Evolutionary conservation across 2,113 vertebrate genomes (phyloP).

Genomic region (Barnardius zonarius): DNA sequence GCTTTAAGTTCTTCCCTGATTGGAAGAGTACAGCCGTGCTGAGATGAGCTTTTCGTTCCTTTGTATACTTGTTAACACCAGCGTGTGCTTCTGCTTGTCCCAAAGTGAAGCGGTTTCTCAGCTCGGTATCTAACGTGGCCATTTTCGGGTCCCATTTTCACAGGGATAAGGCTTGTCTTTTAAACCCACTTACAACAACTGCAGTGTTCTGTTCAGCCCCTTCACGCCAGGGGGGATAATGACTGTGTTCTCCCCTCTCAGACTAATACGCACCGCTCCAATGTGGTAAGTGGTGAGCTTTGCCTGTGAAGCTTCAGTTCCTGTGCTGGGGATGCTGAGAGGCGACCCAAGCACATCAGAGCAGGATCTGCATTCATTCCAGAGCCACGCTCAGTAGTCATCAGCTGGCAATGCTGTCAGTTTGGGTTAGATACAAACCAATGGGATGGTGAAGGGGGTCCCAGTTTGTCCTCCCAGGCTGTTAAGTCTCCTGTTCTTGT

Average conservation of each 20-base stretch:
- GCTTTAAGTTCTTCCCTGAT: neutral
- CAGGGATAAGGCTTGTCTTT: neutral
- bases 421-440: neutral
- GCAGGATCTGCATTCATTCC: neutral
- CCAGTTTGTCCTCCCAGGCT: neutral
- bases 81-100: neutral
- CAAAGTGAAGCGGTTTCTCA: neutral
- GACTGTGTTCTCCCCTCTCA: neutral
- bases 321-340: neutral
- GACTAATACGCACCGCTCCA: fast-evolving
- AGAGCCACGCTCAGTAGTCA: fast-evolving
- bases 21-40: neutral
- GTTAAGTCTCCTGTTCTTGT: neutral
- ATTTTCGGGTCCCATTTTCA: neutral
- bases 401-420: neutral
- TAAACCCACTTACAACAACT: neutral
- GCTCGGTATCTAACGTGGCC: neutral
- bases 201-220: neutral
- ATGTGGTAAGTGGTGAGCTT: neutral
- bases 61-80: neutral
- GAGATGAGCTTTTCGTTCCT: neutral
- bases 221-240: neutral
- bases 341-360: neutral
- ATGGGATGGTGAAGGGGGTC: neutral
- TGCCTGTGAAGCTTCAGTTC: neutral